Conservation (phyloP, 2,113 vertebrate species). For the Mustelus asterias region DNA sequence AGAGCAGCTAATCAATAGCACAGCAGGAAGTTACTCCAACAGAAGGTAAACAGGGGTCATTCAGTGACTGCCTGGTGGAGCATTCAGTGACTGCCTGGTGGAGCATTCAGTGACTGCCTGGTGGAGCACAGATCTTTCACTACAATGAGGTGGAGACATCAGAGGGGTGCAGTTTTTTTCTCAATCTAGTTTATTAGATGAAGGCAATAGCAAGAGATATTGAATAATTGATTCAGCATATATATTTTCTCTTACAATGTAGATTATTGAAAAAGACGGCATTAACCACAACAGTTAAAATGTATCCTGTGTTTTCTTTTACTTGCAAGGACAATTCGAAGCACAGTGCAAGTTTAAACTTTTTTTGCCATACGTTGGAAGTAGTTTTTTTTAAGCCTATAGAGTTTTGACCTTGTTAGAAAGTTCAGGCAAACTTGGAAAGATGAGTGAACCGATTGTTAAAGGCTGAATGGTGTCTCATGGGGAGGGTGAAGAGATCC, state of each 20-base stretch:
- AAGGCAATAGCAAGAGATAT: slow-evolving; percentile 52
- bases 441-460: neutral
- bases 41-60: slow-evolving; percentile 64
- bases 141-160: slow-evolving; percentile 56
- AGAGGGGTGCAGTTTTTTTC: slow-evolving; percentile 48
- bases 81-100: slow-evolving; percentile 51
- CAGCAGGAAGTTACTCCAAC: slow-evolving; percentile 67
- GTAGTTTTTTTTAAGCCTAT: neutral
- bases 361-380: neutral
- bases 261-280: neutral
- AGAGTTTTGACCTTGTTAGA: neutral
- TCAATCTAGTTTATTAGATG: slow-evolving; percentile 52
- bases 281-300: neutral
- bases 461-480: neutral
- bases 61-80: too few relatives aligned
- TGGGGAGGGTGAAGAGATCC: neutral
- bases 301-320: neutral
- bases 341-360: neutral
- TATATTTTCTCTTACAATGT: neutral
- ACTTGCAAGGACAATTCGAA: too few relatives aligned
- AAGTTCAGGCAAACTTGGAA: neutral
- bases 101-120: slow-evolving; percentile 54
- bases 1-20: slow-evolving; percentile 67
- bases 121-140: slow-evolving; percentile 47
- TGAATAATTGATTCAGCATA: slow-evolving; percentile 34